phyloP scores from a whole-genome alignment of 2,888 invertebrate genomes.

The Romanomermis culicivorax region DNA sequence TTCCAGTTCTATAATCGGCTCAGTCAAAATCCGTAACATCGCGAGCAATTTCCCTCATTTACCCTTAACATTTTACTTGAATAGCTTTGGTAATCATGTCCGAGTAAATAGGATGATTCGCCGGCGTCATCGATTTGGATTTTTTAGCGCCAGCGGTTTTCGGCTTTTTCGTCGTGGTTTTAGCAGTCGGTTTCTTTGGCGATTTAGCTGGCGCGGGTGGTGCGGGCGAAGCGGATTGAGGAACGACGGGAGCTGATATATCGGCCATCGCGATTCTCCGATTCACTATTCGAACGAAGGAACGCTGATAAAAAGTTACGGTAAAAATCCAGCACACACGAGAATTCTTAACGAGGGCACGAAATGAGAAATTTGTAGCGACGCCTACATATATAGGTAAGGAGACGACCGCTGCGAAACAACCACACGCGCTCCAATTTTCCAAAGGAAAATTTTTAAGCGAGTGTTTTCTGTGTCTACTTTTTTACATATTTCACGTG shows the following conservation, averaged over 20 bases:
- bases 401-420: not conserved
- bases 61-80: too few relatives aligned
- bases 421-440: too few relatives aligned
- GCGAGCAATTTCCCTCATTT: too few relatives aligned
- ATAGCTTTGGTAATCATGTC: conserved; percentile 3
- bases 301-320: not conserved
- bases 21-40: too few relatives aligned
- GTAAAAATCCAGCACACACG: not conserved
- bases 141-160: not conserved
- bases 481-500: too few relatives aligned
- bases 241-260: not conserved
- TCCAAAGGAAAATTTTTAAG: too few relatives aligned
- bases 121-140: not conserved
- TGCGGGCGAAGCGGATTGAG: not conserved
- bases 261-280: too few relatives aligned
- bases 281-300: not conserved
- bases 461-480: too few relatives aligned
- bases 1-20: not conserved
- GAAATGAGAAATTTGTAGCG: too few relatives aligned
- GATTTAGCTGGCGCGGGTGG: not conserved
- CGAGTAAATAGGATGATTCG: not conserved
- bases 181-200: not conserved
- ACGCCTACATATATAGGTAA: not conserved
- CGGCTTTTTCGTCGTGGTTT: not conserved
- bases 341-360: too few relatives aligned